Percentiles rank a stretch among this genome's conserved stretches.
phyloP scores from a whole-genome alignment of 2,888 invertebrate genomes.

The Platynereis dumerilii region DNA sequence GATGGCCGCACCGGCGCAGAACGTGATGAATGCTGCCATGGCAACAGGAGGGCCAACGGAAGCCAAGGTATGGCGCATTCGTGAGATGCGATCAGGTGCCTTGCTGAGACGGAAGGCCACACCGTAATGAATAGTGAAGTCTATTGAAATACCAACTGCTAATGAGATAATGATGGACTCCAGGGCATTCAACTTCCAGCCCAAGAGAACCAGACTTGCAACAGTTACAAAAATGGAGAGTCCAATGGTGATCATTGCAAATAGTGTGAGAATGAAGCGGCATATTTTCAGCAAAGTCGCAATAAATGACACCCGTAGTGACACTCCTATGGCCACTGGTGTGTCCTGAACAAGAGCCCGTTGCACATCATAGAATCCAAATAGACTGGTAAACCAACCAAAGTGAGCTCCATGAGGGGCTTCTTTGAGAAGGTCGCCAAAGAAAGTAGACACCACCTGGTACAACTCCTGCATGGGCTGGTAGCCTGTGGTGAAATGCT shows the following conservation, averaged over 20 bases:
- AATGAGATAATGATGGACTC: constrained; percentile 91
- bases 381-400: constrained; percentile 83
- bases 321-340: constrained; percentile 78
- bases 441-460: constrained; percentile 77
- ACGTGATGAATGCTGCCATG: constrained; percentile 85
- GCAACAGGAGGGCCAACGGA: constrained; percentile 81
- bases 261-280: constrained; percentile 80
- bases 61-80: constrained; percentile 25
- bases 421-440: constrained; percentile 70
- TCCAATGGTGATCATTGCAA: constrained; percentile 83
- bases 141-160: constrained; percentile 87
- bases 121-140: constrained; percentile 88
- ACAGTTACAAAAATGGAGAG: constrained; percentile 85
- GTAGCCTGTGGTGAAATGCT: constrained; percentile 73
- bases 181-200: constrained; percentile 88
- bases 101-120: constrained; percentile 71
- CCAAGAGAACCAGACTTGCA: constrained; percentile 64
- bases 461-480: constrained; percentile 80
- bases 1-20: constrained; percentile 84
- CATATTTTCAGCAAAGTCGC: constrained; percentile 83
- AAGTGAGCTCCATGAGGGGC: constrained; percentile 80
- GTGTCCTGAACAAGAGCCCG: constrained; percentile 81
- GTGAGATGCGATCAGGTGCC: constrained; percentile 5
- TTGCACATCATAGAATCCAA: constrained; percentile 91
- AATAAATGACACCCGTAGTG: constrained; percentile 76